Percentiles rank a stretch among this genome's conserved stretches.
phyloP scores from a whole-genome alignment of 2,888 invertebrate species.

The Drosophila neutralis region DNA sequence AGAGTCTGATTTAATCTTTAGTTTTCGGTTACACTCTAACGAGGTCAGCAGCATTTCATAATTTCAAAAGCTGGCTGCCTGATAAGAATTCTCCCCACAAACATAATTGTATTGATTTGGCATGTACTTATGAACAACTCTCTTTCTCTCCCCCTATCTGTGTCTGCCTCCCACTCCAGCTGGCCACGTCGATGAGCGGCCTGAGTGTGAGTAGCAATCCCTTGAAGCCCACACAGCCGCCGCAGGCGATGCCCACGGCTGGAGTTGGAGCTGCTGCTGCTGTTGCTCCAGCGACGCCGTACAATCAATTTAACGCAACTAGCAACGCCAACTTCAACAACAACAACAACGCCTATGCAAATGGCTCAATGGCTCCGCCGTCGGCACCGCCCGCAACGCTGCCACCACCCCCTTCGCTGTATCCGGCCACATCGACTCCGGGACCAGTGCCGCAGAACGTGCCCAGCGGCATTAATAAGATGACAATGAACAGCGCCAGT shows the following conservation, averaged over 20 bases:
- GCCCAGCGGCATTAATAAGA: constrained; percentile 74
- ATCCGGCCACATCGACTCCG: constrained; percentile 35
- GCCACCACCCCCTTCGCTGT: constrained; percentile 31
- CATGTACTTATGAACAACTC: constrained; percentile 24
- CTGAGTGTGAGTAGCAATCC: constrained; percentile 76
- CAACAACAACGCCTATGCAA: constrained; percentile 59
- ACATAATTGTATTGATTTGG: constrained; percentile 40
- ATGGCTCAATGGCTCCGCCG: constrained; percentile 59
- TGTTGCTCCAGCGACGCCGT: constrained; percentile 42
- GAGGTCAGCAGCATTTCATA: constrained; percentile 44
- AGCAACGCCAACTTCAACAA: constrained; percentile 46
- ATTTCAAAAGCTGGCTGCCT: constrained; percentile 21
- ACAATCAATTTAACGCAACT: constrained; percentile 64
- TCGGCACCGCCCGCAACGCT: constrained; percentile 21
- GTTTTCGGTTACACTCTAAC: constrained; percentile 17
- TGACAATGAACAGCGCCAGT: constrained; percentile 81
- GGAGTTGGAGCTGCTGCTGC: constrained; percentile 37
- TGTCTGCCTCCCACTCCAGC: constrained; percentile 49
- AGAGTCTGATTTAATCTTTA: constrained; percentile 3
- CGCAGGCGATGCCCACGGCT: constrained; percentile 31
- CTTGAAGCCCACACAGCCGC: constrained; percentile 62
- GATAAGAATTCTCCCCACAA: constrained; percentile 48
- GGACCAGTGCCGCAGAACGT: constrained; percentile 64
- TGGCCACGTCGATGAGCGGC: constrained; percentile 81
- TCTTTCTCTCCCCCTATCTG: constrained; percentile 3